A percentile compares a stretch with the other conserved stretches of the same genome.
Conservation (phyloP, 2,888 invertebrate species). For the Boloria selene region DNA sequence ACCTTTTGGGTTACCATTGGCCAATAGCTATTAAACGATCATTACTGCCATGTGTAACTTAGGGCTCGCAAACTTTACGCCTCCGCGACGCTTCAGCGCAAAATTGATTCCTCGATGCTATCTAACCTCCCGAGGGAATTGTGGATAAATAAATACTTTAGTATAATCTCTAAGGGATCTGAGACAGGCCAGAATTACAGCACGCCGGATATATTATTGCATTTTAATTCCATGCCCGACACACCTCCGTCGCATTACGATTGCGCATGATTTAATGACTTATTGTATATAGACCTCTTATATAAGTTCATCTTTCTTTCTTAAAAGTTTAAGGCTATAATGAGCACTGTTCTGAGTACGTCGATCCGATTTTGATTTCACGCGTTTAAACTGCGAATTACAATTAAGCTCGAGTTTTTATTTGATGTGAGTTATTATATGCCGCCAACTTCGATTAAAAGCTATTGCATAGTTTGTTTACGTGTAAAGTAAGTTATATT, state of each 20-base stretch:
- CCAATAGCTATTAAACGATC: constrained; percentile 54
- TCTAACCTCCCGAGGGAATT: constrained; percentile 75
- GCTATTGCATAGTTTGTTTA: not conserved
- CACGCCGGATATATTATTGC: constrained; percentile 75
- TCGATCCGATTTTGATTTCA: constrained; percentile 65
- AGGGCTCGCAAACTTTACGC: constrained; percentile 69
- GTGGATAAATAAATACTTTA: constrained; percentile 80
- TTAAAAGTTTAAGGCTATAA: constrained; percentile 47
- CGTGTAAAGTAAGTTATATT: too few relatives aligned
- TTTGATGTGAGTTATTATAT: not conserved
- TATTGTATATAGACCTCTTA: constrained; percentile 57
- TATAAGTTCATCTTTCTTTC: constrained; percentile 4
- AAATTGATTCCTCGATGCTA: constrained; percentile 81
- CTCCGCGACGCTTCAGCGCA: constrained; percentile 73
- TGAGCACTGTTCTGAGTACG: constrained; percentile 47
- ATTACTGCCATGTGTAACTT: constrained; percentile 64
- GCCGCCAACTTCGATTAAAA: not conserved
- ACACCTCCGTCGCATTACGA: constrained; percentile 74
- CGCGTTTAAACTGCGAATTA: constrained; percentile 6
- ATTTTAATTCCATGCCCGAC: constrained; percentile 74
- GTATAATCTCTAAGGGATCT: constrained; percentile 74
- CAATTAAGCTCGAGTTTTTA: constrained; percentile 6
- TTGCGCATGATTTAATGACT: constrained; percentile 72
- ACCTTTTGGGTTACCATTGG: constrained; percentile 45
- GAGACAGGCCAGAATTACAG: constrained; percentile 76